These are phyloP conservation scores for Drosophila tristis DNA, from an alignment of 1,140 invertebrate species.

Conservation along the genomic window DNA sequence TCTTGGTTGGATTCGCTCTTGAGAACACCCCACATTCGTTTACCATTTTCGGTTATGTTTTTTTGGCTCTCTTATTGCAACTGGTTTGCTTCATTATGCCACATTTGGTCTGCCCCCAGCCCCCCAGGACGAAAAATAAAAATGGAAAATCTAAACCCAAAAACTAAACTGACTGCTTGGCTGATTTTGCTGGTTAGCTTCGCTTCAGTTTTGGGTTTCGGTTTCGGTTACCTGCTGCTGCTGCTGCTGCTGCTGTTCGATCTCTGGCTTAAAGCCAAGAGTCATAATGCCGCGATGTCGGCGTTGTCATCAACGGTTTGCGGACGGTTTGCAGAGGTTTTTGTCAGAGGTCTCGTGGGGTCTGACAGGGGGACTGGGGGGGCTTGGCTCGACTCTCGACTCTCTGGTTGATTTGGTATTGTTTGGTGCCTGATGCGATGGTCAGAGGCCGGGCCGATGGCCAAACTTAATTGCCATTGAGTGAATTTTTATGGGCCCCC, in stretches of 20 bases:
- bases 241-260: constrained; percentile 15
- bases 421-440: constrained; percentile 7
- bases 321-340: not conserved
- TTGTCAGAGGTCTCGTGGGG: constrained; percentile 4
- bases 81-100: constrained; percentile 58
- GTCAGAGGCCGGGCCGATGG: constrained; percentile 51
- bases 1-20: constrained; percentile 2
- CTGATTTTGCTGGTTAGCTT: constrained; percentile 56
- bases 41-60: constrained; percentile 33
- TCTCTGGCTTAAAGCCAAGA: constrained; percentile 63
- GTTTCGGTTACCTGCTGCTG: constrained; percentile 14
- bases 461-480: constrained; percentile 69
- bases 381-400: constrained; percentile 18
- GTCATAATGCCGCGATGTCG: constrained; percentile 66
- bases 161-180: constrained; percentile 50
- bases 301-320: constrained; percentile 58
- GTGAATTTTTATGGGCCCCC: constrained; percentile 69
- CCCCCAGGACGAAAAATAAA: not conserved
- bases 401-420: constrained; percentile 32
- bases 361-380: constrained; percentile 5
- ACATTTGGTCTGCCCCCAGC: constrained; percentile 42
- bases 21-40: not conserved
- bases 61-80: constrained; percentile 45
- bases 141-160: constrained; percentile 29
- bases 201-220: constrained; percentile 25